Conservation (phyloP, 1,140 invertebrate species). For the Hypothenemus hampei region DNA sequence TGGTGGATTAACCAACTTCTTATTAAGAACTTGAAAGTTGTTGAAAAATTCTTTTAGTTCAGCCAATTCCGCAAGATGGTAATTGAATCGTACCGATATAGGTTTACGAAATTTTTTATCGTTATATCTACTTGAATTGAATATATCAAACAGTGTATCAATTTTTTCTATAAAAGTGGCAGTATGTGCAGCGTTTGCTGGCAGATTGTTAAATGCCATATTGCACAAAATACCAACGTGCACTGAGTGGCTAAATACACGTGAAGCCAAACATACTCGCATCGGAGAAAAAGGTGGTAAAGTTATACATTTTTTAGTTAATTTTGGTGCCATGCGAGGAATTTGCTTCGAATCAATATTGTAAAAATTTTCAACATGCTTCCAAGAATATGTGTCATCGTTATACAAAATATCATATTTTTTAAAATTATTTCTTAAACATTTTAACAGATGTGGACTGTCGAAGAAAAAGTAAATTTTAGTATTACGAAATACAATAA, state of each 20-base stretch:
- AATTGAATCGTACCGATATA: neutral
- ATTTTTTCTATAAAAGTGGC: neutral
- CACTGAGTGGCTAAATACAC: neutral
- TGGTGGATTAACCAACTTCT: neutral
- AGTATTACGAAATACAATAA: neutral
- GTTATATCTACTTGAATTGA: neutral
- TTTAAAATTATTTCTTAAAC: neutral
- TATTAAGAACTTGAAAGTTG: no score
- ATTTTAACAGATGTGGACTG: neutral
- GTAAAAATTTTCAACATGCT: neutral
- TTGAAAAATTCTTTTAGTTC: neutral
- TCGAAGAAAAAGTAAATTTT: neutral
- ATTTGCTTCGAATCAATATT: neutral
- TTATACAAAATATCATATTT: neutral
- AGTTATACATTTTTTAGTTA: neutral
- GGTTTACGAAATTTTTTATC: neutral
- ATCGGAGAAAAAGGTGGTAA: neutral
- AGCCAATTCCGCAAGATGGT: neutral
- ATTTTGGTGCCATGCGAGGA: neutral
- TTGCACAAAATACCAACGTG: neutral
- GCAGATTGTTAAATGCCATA: neutral
- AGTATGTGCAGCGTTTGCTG: neutral
- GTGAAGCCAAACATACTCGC: neutral
- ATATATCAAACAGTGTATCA: neutral
- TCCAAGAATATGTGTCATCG: neutral